Evolutionary conservation across 30 jellyfish, hydroid and myxozoan species (phyloP).

Genomic region (Aurelia sp.): DNA sequence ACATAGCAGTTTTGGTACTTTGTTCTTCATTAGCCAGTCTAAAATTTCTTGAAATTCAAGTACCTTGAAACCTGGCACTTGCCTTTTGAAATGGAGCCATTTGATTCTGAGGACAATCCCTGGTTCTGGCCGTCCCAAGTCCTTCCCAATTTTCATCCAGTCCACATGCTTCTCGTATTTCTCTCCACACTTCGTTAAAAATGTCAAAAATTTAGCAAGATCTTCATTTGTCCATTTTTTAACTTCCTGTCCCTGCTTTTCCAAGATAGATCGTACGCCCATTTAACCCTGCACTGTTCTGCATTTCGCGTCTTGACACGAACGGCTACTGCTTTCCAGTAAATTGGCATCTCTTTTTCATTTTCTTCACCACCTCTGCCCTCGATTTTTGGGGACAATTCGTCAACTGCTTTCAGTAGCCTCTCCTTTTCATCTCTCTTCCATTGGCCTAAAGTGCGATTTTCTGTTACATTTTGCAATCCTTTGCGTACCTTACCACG

Average conservation of each 20-base stretch:
- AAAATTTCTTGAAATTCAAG: too few species aligned
- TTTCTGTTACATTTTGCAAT: background rate
- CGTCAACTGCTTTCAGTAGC: slow-evolving; percentile 3
- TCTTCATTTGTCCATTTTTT: slow-evolving; percentile 33
- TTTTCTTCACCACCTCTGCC: background rate
- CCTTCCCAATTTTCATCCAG: slow-evolving; percentile 29
- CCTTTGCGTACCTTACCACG: too few species aligned
- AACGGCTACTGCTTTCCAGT: slow-evolving; percentile 30
- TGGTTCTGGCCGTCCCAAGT: slow-evolving; percentile 15
- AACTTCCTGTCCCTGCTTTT: background rate
- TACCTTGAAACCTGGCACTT: too few species aligned
- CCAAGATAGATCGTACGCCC: slow-evolving; percentile 30
- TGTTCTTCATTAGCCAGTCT: too few species aligned
- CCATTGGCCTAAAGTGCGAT: background rate
- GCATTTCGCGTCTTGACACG: slow-evolving; percentile 43
- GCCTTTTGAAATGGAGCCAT: slow-evolving; percentile 19
- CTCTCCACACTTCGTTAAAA: slow-evolving; percentile 4
- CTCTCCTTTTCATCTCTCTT: background rate
- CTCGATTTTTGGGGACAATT: background rate
- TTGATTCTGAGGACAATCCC: background rate
- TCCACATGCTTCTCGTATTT: slow-evolving; percentile 43
- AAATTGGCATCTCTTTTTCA: background rate
- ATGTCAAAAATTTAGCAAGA: background rate
- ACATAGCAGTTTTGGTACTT: too few species aligned
- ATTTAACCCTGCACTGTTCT: slow-evolving; percentile 45